Evolutionary conservation across 2,113 vertebrate species (phyloP).

Genomic region (Notarius lentiginosus): DNA sequence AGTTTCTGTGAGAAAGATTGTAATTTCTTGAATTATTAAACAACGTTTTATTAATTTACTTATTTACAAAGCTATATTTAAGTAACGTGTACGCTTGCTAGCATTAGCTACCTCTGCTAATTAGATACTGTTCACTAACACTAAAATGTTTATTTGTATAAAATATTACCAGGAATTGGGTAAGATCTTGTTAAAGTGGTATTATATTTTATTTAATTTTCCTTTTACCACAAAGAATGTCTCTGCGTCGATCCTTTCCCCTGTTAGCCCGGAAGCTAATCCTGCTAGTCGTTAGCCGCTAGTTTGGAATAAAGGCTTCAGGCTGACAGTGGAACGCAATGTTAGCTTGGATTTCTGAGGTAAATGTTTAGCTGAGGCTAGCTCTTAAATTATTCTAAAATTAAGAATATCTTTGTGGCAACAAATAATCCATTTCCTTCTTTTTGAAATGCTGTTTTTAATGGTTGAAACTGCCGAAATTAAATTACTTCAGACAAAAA

Average conservation of each 20-base stretch:
- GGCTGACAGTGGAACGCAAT: background rate
- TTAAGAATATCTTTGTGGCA: background rate
- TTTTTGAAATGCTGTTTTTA: background rate
- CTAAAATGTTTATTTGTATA: background rate
- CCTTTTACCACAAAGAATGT: background rate
- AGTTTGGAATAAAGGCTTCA: background rate
- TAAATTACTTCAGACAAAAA: background rate
- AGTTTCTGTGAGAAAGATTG: background rate
- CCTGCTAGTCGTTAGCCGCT: background rate
- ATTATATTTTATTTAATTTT: background rate
- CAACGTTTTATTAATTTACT: background rate
- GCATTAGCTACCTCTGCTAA: background rate
- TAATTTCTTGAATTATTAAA: background rate
- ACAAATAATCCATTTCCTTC: background rate
- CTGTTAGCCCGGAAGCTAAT: background rate
- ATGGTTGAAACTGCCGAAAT: background rate
- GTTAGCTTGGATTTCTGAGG: background rate
- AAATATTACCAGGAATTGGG: background rate
- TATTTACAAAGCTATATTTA: background rate
- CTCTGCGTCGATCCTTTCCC: background rate
- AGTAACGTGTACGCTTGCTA: background rate
- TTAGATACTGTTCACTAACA: background rate
- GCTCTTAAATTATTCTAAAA: background rate
- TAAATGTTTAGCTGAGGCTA: background rate
- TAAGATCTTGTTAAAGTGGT: background rate